These are phyloP conservation scores for Coccyzus lansbergi DNA, from an alignment of 2,797 vertebrate genomes.

Conservation along the genomic window DNA sequence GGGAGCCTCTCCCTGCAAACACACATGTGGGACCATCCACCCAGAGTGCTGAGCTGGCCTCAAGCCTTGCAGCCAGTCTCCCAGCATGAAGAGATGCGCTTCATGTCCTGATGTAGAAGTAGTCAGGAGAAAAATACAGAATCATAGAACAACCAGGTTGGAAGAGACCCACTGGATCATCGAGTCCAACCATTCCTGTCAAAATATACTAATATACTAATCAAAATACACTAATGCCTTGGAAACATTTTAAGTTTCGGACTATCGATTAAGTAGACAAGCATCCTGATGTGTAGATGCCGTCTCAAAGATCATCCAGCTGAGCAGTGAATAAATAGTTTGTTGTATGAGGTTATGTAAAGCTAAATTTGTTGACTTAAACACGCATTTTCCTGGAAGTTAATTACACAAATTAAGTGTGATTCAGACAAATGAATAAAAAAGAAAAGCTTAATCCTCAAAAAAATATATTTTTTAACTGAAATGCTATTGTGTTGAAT, in stretches of 20 bases:
- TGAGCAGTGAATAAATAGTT: not conserved
- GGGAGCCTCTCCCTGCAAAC: accelerated
- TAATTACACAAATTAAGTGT: not conserved
- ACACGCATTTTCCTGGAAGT: not conserved
- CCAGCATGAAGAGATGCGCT: accelerated
- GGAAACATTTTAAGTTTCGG: not conserved
- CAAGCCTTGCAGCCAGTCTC: not conserved
- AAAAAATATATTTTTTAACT: not conserved
- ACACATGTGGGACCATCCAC: not conserved
- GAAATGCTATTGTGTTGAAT: not conserved
- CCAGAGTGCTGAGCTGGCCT: not conserved
- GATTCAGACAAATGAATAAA: not conserved
- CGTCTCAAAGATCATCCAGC: not conserved
- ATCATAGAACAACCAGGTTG: too few species aligned
- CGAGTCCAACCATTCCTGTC: too few species aligned
- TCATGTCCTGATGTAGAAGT: not conserved
- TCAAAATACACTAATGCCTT: not conserved
- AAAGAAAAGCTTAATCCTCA: not conserved
- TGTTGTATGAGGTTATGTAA: not conserved
- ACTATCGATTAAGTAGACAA: not conserved
- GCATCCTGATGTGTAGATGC: not conserved
- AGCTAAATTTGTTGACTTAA: not conserved
- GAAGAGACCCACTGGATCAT: too few species aligned
- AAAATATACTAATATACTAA: too few species aligned
- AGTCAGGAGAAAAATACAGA: not conserved